These are phyloP conservation scores for Drosophila kambysellisi DNA, from an alignment of 2,888 invertebrate genomes.

Conservation along the genomic window DNA sequence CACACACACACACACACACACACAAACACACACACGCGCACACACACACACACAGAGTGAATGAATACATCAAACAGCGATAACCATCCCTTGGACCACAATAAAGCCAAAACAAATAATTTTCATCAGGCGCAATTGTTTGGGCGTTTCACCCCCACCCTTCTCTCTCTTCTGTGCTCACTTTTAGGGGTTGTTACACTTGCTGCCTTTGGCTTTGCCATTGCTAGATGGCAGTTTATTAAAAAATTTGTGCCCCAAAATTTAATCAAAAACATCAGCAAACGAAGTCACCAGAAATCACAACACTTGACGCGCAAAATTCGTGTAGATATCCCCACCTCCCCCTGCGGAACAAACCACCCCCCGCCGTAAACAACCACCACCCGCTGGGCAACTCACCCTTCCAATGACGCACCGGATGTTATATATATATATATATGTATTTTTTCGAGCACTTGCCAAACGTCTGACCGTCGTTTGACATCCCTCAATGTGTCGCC, in stretches of 20 bases:
- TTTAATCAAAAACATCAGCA: constrained; percentile 76
- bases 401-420: constrained; percentile 41
- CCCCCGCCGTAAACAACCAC: neutral
- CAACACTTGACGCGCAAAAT: constrained; percentile 54
- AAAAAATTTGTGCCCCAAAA: constrained; percentile 71
- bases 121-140: constrained; percentile 61
- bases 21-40: neutral
- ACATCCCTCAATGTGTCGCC: constrained; percentile 51
- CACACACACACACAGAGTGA: constrained; percentile 16
- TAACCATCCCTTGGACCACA: constrained; percentile 53
- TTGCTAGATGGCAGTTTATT: constrained; percentile 75
- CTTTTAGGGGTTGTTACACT: constrained; percentile 21
- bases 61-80: constrained; percentile 72
- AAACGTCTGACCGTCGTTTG: constrained; percentile 36
- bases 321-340: neutral
- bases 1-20: no score
- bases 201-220: constrained; percentile 23
- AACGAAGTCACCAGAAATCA: constrained; percentile 56
- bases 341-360: neutral
- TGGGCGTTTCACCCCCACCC: constrained; percentile 44
- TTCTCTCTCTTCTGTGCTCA: constrained; percentile 1
- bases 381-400: constrained; percentile 11
- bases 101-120: constrained; percentile 68
- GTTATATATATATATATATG: constrained; percentile 19
- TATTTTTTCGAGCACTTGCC: constrained; percentile 30